Percentiles rank a stretch among this genome's conserved stretches.
phyloP scores from a whole-genome alignment of 2,797 vertebrate genomes.

The Gastrophryne carolinensis region DNA sequence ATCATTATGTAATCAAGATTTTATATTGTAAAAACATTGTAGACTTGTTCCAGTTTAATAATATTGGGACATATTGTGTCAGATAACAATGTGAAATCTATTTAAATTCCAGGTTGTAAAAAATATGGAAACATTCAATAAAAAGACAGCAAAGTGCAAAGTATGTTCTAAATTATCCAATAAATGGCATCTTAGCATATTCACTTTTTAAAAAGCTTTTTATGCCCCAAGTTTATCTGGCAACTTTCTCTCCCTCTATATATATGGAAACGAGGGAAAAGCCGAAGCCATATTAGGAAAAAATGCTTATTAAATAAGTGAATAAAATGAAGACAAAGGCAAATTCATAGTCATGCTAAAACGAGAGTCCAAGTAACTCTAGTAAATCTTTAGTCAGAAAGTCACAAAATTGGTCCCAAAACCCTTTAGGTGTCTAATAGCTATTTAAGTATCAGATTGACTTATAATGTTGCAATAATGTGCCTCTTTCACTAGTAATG shows the following conservation, averaged over 20 bases:
- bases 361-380: background rate
- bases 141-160: no score
- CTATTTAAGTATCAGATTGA: constrained; percentile 45
- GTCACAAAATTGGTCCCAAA: constrained; percentile 23
- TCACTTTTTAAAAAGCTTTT: no score
- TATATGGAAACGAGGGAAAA: background rate
- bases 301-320: constrained; percentile 16
- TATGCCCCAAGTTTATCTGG: background rate
- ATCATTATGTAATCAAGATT: no score
- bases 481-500: constrained; percentile 40
- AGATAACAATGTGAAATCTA: no score
- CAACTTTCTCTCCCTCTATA: background rate
- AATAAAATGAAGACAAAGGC: background rate
- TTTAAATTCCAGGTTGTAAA: no score
- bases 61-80: no score
- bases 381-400: constrained; percentile 30
- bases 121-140: no score
- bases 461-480: constrained; percentile 48
- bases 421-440: constrained; percentile 43
- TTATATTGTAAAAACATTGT: no score
- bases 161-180: no score
- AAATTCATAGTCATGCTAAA: background rate
- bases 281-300: background rate
- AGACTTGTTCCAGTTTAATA: no score
- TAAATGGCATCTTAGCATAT: background rate